Evolutionary conservation across 2,888 invertebrate genomes (phyloP).

Genomic region (Dendrolimus pini): DNA sequence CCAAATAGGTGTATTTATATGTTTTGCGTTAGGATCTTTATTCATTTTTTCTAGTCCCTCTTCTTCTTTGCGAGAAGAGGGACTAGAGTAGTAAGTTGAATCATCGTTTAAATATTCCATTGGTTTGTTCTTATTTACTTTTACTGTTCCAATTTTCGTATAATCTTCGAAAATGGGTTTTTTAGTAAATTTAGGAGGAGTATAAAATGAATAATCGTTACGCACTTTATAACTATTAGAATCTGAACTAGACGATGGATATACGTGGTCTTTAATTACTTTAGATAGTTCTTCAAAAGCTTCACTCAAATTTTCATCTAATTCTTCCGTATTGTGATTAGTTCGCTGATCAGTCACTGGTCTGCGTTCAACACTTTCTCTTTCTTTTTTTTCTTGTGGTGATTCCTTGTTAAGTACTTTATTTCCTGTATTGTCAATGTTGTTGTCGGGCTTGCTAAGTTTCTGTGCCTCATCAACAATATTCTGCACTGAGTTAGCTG

Average conservation of each 20-base stretch:
- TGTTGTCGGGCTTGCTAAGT: neutral
- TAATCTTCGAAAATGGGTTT: neutral
- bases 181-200: slow-evolving; percentile 10
- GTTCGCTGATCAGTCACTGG: neutral
- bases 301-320: slow-evolving; percentile 24
- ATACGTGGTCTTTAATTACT: slow-evolving; percentile 35
- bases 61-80: neutral
- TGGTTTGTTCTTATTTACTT: neutral
- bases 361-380: neutral
- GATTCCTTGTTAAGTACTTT: neutral
- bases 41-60: neutral
- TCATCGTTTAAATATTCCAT: neutral
- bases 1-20: neutral
- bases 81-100: neutral
- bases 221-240: slow-evolving; percentile 24
- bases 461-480: neutral
- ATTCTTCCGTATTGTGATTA: slow-evolving; percentile 5
- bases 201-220: slow-evolving; percentile 24
- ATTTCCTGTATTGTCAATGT: neutral
- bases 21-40: neutral
- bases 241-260: slow-evolving; percentile 32
- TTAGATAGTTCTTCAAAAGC: slow-evolving; percentile 35
- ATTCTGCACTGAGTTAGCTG: slow-evolving; percentile 9
- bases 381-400: neutral
- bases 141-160: neutral